phyloP scores from a whole-genome alignment of 2,113 vertebrate species.

The Buteo buteo region DNA sequence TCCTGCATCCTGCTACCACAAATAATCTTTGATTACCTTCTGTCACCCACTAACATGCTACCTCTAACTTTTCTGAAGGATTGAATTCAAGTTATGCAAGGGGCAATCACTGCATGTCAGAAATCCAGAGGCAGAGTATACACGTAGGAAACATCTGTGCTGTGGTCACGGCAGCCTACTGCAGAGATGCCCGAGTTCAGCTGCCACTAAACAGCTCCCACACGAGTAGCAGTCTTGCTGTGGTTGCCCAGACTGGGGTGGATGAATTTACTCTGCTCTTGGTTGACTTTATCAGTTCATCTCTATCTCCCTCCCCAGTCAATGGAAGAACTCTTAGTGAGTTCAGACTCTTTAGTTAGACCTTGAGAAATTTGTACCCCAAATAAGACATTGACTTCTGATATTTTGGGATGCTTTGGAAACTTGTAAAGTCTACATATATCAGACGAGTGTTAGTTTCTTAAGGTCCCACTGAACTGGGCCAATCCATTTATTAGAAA shows the following conservation, averaged over 20 bases:
- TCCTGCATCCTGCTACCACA: background rate
- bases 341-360: background rate
- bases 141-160: fast-evolving
- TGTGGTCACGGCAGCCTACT: too few species aligned
- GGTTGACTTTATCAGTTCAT: background rate
- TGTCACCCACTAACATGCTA: background rate
- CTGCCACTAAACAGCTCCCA: background rate
- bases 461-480: background rate
- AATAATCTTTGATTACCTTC: background rate
- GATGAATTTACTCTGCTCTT: background rate
- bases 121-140: background rate
- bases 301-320: background rate
- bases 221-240: fast-evolving
- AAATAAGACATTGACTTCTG: background rate
- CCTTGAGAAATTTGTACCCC: background rate
- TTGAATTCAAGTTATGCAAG: too few species aligned
- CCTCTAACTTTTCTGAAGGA: background rate
- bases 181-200: fast-evolving
- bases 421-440: background rate
- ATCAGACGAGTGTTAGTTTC: background rate
- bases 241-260: background rate
- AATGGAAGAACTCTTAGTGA: background rate
- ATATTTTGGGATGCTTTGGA: background rate
- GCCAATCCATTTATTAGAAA: background rate
- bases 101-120: background rate